Base-by-base conservation (phyloP, 2,113 vertebrate genomes). In the Actinemys pallida region DNA sequence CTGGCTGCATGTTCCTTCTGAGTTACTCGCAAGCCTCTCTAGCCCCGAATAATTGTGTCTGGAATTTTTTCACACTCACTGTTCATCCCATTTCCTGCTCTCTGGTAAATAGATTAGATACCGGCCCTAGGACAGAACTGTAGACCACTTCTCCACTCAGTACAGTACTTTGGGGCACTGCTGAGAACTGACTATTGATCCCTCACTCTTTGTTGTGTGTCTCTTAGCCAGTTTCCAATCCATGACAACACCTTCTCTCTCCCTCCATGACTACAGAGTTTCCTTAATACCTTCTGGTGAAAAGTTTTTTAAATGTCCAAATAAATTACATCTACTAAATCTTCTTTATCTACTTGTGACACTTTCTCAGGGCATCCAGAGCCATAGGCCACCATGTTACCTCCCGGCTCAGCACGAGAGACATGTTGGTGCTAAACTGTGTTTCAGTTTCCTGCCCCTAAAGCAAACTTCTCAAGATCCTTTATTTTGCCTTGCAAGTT, bases 141-240 rank as follows among this genome's bases (percentile, higher is more conserved):
- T 22, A 78, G 14, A 31, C 13, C 62, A 17, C n/a, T 89, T 87
- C 65, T 47, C 53, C 88, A 47, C 31, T 78, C 27, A 79, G 52
- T 35, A 75, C 56, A 0, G 1, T n/a, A 9, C 29, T 78, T 24
- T 35, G 42, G 84, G 39, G 16, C 49, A 5, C 59, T 93, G 78
- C 22, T 83, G 90, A 72, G 89, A 95, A 86, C 47, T 80, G 39
- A 69, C 69, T 90, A 69, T 76, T 88, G 92, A 83, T 80, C 84
- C 52, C 31, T 8, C 16, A 39, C 35, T 65, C 31, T 85, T 5
- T 90, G 81, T 19, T 1, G 2, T 39, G 35, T 14, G 4, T 83
- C 69, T n/a, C 16, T 78, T 27, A 81, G 53, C 31, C 81, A 69
- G 69, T 89, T 86, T 81, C 76, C 81, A 89, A 27, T 72, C 54